Evolutionary conservation across 2,888 invertebrate species (phyloP), one percentile per base, ranked within the genome.

Genomic region (Brachyptera risi): DNA sequence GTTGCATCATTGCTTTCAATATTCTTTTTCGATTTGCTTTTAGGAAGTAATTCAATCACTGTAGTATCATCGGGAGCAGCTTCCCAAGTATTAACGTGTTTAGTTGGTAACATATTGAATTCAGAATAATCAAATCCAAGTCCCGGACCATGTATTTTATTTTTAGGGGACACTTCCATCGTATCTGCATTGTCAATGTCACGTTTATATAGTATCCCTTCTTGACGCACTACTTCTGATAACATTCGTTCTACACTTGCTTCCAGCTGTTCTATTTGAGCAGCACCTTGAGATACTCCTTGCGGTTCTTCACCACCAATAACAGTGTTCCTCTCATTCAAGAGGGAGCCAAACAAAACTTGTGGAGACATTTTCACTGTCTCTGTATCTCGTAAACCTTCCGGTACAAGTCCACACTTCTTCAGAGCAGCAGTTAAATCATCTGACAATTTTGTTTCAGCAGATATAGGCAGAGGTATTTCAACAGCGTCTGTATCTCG

Each of bases 11-110:
- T n/a, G n/a, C n/a, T n/a, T n/a, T n/a, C n/a, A n/a, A n/a, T n/a
- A n/a, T n/a, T n/a, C 5, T 15, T 37, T 40, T 49, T 58, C 17
- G 13, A 51, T 17, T 27, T 24, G 1, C 40, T 51, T 24, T 60
- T 49, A 9, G 63, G 63, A 21, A 63, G 26, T 1, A 63, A 27
- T 42, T 63, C 63, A 11, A 63, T 63, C 31, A 63, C 35, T 11
- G 63, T 44, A n/a, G 60, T 57, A 21, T 58, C 57, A 15, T 63
- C 54, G n/a, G 63, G 63, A n/a, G 35, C 9, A 3, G 54, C 44
- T 54, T 35, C 50, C 26, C 57, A 56, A 2, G 59, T 56, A 37
- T 60, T 60, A n/a, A 57, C 51, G 26, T 60, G 60, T 7, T 37
- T 15, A 5, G n/a, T 3, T 2, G 38, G 15, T n/a, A n/a, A n/a